Evolutionary conservation across 64 coral and sea anemone genomes (phyloP).

Genomic region (Montipora cactus): DNA sequence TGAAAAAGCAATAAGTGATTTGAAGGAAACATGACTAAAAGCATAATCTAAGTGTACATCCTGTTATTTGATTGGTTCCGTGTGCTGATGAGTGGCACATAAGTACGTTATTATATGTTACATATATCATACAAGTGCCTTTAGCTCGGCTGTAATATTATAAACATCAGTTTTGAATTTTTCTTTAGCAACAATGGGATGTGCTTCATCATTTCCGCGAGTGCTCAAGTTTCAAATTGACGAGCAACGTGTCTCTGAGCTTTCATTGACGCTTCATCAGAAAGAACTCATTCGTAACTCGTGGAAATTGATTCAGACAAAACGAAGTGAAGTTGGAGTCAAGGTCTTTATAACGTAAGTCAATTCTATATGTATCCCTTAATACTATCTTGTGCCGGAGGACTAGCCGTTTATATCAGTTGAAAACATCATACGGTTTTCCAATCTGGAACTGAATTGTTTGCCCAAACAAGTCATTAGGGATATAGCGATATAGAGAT

Average conservation of each 20-base stretch:
- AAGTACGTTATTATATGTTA: neutral
- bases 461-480: neutral
- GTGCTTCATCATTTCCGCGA: neutral
- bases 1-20: neutral
- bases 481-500: no score
- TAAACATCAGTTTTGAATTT: no score
- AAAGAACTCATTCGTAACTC: conserved; percentile 33
- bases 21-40: neutral
- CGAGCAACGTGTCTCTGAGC: neutral
- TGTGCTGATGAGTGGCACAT: neutral
- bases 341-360: conserved; percentile 36
- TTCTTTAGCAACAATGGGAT: neutral
- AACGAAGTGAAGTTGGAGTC: conserved; percentile 22
- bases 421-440: neutral
- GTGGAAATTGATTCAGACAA: conserved; percentile 28
- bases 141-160: neutral
- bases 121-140: neutral
- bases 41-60: neutral
- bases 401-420: no score
- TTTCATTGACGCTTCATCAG: neutral
- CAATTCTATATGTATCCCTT: neutral
- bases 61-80: conserved; percentile 5
- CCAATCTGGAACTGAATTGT: neutral
- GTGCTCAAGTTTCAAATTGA: neutral
- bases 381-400: neutral